phyloP scores from a whole-genome alignment of 2,113 vertebrate genomes.

The Boulengeromyrus knoepffleri region DNA sequence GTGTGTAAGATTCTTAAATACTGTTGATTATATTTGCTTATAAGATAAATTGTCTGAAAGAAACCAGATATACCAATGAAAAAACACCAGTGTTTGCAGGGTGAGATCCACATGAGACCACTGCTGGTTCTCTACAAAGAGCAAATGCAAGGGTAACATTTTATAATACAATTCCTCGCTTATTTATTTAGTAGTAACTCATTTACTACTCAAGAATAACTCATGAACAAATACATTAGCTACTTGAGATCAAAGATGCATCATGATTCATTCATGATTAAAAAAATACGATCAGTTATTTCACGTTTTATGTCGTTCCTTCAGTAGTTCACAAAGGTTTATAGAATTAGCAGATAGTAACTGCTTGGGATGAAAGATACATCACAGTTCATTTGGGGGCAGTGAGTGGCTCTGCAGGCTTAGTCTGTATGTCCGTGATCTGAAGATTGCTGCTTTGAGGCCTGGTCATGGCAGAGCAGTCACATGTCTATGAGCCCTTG shows the following conservation, averaged over 20 bases:
- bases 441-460: background rate
- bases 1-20: background rate
- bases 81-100: background rate
- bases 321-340: background rate
- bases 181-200: background rate
- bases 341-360: background rate
- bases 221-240: background rate
- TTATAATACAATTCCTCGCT: background rate
- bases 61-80: background rate
- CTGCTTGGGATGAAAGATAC: background rate
- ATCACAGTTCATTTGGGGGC: background rate
- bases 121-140: background rate
- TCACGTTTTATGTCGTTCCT: background rate
- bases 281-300: background rate
- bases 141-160: background rate
- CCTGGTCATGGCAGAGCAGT: background rate
- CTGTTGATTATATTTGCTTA: background rate
- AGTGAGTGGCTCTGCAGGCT: background rate
- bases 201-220: background rate
- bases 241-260: background rate
- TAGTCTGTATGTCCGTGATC: background rate
- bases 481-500: background rate
- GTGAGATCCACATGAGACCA: background rate
- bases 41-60: background rate
- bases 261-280: background rate